Evolutionary conservation across 1,140 invertebrate genomes (phyloP).

Genomic region (Neocloeon triangulifer): DNA sequence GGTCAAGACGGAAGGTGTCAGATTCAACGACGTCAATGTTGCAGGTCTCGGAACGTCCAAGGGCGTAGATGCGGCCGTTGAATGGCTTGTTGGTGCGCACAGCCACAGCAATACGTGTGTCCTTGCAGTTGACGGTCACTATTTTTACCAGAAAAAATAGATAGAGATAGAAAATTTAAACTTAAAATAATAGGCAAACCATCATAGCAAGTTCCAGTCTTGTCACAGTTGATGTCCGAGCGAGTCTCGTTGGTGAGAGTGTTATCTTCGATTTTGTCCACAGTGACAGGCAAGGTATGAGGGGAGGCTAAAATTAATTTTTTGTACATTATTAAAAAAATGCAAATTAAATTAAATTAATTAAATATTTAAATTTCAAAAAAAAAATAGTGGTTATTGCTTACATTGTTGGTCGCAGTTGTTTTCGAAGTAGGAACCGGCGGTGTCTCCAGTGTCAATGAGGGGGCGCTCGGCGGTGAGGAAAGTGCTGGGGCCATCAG

Average conservation of each 20-base stretch:
- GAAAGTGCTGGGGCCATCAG: constrained; percentile 75
- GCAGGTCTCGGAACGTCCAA: constrained; percentile 81
- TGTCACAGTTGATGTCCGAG: constrained; percentile 71
- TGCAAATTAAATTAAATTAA: background rate
- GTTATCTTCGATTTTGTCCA: constrained; percentile 47
- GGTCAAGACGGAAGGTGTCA: constrained; percentile 71
- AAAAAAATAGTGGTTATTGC: background rate
- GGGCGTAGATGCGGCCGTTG: constrained; percentile 80
- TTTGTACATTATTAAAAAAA: background rate
- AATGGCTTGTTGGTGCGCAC: constrained; percentile 82
- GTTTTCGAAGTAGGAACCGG: constrained; percentile 77
- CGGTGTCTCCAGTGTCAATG: constrained; percentile 71
- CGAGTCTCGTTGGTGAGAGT: constrained; percentile 43
- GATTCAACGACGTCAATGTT: constrained; percentile 84
- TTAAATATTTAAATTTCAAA: background rate
- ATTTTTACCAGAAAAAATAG: constrained; percentile 8
- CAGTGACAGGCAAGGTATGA: constrained; percentile 36
- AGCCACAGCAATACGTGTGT: constrained; percentile 78
- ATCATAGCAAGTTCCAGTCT: constrained; percentile 85
- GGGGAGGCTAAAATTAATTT: constrained; percentile 14
- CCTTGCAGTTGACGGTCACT: constrained; percentile 87
- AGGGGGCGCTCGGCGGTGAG: constrained; percentile 67
- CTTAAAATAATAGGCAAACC: constrained; percentile 28
- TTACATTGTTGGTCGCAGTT: constrained; percentile 33
- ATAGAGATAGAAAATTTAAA: background rate